These are phyloP conservation scores for Pseudorasbora parva DNA, from an alignment of 2,113 vertebrate genomes.

Conservation along the genomic window DNA sequence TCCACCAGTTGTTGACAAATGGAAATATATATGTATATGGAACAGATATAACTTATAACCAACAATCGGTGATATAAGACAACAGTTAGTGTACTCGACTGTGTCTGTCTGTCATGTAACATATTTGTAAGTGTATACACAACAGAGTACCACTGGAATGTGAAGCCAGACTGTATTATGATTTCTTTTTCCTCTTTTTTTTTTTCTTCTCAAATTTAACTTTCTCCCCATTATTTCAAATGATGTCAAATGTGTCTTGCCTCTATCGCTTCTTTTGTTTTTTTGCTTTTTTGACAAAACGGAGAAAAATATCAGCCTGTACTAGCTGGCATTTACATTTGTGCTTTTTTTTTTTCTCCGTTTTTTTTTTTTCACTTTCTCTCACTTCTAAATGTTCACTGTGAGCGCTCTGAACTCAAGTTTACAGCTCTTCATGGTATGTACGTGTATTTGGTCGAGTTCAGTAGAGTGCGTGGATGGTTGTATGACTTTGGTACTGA, in stretches of 20 bases:
- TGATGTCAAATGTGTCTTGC: conserved; percentile 54
- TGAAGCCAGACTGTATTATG: conserved; percentile 81
- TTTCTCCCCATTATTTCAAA: conserved; percentile 42
- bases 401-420: conserved; percentile 66
- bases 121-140: conserved; percentile 79
- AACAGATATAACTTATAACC: conserved; percentile 73
- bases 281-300: conserved; percentile 38
- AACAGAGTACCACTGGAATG: conserved; percentile 82
- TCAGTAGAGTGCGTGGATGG: conserved; percentile 55
- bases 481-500: conserved; percentile 65
- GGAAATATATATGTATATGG: conserved; percentile 65
- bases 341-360: neutral
- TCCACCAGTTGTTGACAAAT: conserved; percentile 64
- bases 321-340: conserved; percentile 56
- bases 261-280: conserved; percentile 5
- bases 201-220: conserved; percentile 48
- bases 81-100: conserved; percentile 69
- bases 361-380: conserved; percentile 15
- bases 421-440: conserved; percentile 71
- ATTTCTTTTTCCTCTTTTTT: conserved; percentile 69
- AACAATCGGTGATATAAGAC: conserved; percentile 71
- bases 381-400: conserved; percentile 60
- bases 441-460: conserved; percentile 60
- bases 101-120: conserved; percentile 74
- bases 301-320: conserved; percentile 56